Base-by-base conservation (phyloP, 2,888 invertebrate species). In the Volucella inflata region DNA sequence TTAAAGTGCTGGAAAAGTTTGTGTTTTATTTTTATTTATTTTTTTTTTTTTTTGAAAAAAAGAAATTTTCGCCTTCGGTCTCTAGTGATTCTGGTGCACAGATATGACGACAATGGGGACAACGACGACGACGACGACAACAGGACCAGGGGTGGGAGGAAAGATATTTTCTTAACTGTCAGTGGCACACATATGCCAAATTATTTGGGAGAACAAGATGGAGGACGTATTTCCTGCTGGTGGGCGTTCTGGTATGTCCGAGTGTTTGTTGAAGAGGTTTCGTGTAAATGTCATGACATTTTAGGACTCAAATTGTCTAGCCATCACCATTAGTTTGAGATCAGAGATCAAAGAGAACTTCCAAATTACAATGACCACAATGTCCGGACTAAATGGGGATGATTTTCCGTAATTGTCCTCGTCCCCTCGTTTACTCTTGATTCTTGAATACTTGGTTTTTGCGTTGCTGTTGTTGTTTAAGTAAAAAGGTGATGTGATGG, bases 141-240 rank as follows among this genome's bases (percentile, higher is more conserved):
- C 30, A 30, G 30, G 6, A 30, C 30, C 6, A 30, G 1, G 30
- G 21, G 36, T 14, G 10, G 42, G 42, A 55, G 42, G 10, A 70
- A 68, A 77, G 76, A 74, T 75, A 85, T 76, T 85, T 84, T 79
- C 70, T 65, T 42, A 75, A 65, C 80, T 84, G 84, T 80, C 84
- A 80, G 44, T 84, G 51, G 70, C 80, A 84, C 59, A 71, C 80
- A 75, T 80, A 80, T 84, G 75, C 71, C 59, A 60, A 65, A 79
- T 74, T 79, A 75, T 78, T 79, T 65, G 64, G 16, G 30, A 77
- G 60, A 30, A 57, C 14, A 36, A 77, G 71, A 48, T 71, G 72
- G 51, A 59, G 42, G 36, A 71, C 6, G 6, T 6, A 30, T 30
- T 30, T 82, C 70, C 17, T 59, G 51, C 70, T 76, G 36, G 30